A percentile compares a stretch with the other conserved stretches of the same genome.
Evolutionary conservation across 2,888 invertebrate species (phyloP).

Genomic region (Chrysolina americana): DNA sequence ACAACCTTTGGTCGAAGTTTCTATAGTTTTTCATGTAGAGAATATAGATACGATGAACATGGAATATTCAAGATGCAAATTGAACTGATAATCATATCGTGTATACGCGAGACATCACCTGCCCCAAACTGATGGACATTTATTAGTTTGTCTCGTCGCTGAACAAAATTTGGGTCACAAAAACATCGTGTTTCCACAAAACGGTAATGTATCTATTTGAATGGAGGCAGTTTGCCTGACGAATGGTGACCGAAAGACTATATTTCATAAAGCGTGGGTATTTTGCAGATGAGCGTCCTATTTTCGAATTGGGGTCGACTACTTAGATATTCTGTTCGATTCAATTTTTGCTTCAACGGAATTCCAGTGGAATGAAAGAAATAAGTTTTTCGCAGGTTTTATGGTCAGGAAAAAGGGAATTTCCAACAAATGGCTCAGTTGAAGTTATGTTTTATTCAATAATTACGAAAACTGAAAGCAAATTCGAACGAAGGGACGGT

Average conservation of each 20-base stretch:
- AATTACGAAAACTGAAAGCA: neutral
- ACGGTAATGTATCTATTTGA: neutral
- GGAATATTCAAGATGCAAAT: neutral
- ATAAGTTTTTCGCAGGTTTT: neutral
- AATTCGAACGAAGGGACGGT: no score
- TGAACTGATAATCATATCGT: neutral
- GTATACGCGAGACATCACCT: neutral
- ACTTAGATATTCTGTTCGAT: neutral
- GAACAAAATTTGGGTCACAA: slow-evolving; percentile 9
- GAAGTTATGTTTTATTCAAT: neutral
- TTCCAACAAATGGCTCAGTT: neutral
- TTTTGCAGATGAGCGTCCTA: neutral
- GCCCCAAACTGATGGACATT: neutral
- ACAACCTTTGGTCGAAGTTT: no score
- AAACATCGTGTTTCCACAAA: slow-evolving; percentile 4
- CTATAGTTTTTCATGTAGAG: no score
- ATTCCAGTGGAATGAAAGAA: neutral
- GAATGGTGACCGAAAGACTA: neutral
- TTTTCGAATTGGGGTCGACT: neutral
- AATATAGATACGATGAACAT: no score
- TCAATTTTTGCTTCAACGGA: neutral
- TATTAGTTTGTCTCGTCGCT: neutral
- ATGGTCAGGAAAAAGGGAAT: no score
- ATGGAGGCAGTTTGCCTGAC: neutral
- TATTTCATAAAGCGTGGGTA: neutral